A percentile compares a stretch with the other conserved stretches of the same genome.
Conservation (phyloP, 2,888 invertebrate genomes). For the Leptinotarsa peninsularis region DNA sequence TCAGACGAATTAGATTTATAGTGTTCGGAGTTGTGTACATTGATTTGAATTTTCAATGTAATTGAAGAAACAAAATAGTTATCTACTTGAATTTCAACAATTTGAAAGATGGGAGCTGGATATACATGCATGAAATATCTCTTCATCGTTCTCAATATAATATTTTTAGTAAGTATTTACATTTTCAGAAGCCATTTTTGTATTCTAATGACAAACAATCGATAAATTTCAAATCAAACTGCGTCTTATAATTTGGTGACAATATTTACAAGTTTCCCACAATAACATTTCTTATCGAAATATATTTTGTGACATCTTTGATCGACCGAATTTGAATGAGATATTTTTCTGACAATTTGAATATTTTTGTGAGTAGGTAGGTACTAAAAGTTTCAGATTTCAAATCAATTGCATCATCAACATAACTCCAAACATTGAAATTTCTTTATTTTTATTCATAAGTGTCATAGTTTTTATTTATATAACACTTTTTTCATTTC, state of each 20-base stretch:
- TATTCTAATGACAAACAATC: conserved; percentile 26
- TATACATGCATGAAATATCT: conserved; percentile 79
- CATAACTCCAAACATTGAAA: neutral
- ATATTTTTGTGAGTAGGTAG: too few relatives aligned
- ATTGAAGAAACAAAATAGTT: too few relatives aligned
- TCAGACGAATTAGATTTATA: too few relatives aligned
- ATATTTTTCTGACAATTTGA: too few relatives aligned
- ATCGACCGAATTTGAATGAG: too few relatives aligned
- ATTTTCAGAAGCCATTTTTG: too few relatives aligned
- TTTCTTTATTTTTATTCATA: neutral
- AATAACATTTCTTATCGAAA: neutral
- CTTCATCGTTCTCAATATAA: conserved; percentile 77
- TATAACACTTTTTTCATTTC: too few relatives aligned
- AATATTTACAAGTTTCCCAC: neutral
- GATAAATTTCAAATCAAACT: conserved; percentile 35
- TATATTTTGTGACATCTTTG: too few relatives aligned
- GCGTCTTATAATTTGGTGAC: neutral
- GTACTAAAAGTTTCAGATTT: too few relatives aligned
- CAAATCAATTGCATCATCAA: too few relatives aligned
- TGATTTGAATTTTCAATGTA: conserved; percentile 3
- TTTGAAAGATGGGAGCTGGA: conserved; percentile 72
- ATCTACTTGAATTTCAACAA: neutral
- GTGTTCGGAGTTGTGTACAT: neutral
- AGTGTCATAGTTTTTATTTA: too few relatives aligned
- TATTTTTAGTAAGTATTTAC: conserved; percentile 77